Percentiles rank a stretch among this genome's conserved stretches.
Evolutionary conservation across 2,113 vertebrate genomes (phyloP).

Genomic region (Eubucco bourcierii): DNA sequence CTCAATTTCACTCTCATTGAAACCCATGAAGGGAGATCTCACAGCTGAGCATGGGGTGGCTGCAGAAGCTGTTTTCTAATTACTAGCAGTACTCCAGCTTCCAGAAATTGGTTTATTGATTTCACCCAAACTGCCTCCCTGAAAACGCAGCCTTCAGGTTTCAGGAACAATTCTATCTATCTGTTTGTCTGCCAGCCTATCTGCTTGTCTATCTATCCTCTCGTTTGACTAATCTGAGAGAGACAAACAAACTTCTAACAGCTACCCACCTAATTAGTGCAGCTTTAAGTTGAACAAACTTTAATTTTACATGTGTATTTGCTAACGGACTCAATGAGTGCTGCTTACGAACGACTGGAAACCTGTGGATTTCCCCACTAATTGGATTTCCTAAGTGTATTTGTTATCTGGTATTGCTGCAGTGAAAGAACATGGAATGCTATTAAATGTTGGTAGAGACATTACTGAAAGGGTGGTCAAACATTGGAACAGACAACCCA

Average conservation of each 20-base stretch:
- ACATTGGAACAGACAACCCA: no score
- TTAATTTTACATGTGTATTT: slow-evolving; percentile 23
- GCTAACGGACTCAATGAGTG: not conserved
- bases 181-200: slow-evolving; percentile 42
- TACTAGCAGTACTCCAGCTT: not conserved
- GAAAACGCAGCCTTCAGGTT: slow-evolving; percentile 21
- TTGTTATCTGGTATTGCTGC: not conserved
- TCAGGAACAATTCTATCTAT: slow-evolving; percentile 36
- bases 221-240: not conserved
- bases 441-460: no score
- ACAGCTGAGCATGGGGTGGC: slow-evolving; percentile 24
- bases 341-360: slow-evolving; percentile 7
- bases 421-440: not conserved
- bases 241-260: slow-evolving; percentile 26
- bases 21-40: slow-evolving; percentile 62
- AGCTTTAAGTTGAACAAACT: not conserved
- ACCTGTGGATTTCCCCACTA: not conserved
- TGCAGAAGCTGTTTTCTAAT: slow-evolving; percentile 49
- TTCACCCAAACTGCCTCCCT: slow-evolving; percentile 25
- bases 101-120: slow-evolving; percentile 68
- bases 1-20: slow-evolving; percentile 67
- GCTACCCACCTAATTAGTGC: not conserved
- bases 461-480: no score
- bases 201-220: slow-evolving; percentile 27
- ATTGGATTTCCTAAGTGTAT: slow-evolving; percentile 2